Conservation (phyloP, 2,888 invertebrate genomes). For the Pyrrhosoma nymphula region DNA sequence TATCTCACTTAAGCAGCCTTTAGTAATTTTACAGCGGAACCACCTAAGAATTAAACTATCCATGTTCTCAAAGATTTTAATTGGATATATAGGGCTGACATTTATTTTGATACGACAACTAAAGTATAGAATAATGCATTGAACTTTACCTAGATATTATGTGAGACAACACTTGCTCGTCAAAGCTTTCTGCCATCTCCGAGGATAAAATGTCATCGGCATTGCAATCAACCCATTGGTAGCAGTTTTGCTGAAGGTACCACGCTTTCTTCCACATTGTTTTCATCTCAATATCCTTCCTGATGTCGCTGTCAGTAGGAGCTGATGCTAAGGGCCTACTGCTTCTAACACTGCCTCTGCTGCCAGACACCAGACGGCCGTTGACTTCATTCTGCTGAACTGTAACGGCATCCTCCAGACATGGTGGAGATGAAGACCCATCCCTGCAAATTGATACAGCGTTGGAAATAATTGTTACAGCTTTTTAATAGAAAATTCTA, state of each 20-base stretch:
- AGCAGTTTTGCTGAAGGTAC: slow-evolving; percentile 15
- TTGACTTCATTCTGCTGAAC: slow-evolving; percentile 49
- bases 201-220: slow-evolving; percentile 55
- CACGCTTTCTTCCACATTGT: slow-evolving; percentile 45
- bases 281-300: slow-evolving; percentile 25
- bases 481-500: not conserved
- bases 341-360: not conserved
- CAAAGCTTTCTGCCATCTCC: slow-evolving; percentile 36
- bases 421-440: not conserved
- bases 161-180: not conserved
- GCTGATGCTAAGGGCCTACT: not conserved
- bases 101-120: too few species aligned
- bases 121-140: too few species aligned
- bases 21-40: too few species aligned
- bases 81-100: too few species aligned
- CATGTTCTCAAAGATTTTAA: too few species aligned
- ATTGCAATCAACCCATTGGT: slow-evolving; percentile 49
- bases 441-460: not conserved
- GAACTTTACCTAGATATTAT: slow-evolving; percentile 51
- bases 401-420: slow-evolving; percentile 20
- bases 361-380: not conserved
- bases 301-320: not conserved
- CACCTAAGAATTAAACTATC: too few species aligned
- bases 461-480: not conserved
- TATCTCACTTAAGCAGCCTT: too few species aligned